Conservation (phyloP, 2,888 invertebrate genomes). For the Chironomus riparius region DNA sequence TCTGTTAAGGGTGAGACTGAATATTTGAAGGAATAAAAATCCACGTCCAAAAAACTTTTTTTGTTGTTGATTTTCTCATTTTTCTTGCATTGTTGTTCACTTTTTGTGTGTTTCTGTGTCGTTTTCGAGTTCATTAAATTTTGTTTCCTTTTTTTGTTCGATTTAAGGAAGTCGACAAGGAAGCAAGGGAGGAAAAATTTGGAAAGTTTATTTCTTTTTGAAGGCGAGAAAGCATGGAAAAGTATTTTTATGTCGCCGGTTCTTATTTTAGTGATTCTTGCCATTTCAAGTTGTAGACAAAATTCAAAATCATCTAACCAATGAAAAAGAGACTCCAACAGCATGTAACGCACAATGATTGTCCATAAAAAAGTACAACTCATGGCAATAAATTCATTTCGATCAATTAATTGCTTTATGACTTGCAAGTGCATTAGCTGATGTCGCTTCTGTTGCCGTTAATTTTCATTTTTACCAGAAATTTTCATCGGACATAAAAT, state of each 20-base stretch:
- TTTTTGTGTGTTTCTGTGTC: not conserved
- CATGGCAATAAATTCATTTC: not conserved
- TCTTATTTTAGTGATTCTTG: too few relatives aligned
- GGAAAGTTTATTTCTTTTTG: not conserved
- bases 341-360: not conserved
- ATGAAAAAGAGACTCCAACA: not conserved
- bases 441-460: not conserved
- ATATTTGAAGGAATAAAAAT: not conserved
- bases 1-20: too few relatives aligned
- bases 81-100: not conserved
- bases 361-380: not conserved
- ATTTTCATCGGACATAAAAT: too few relatives aligned
- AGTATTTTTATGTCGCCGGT: not conserved
- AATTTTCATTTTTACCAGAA: not conserved
- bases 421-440: not conserved
- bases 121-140: not conserved
- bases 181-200: not conserved
- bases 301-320: too few relatives aligned
- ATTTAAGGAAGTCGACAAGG: not conserved
- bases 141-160: not conserved
- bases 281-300: too few relatives aligned
- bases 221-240: not conserved
- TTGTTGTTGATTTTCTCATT: not conserved
- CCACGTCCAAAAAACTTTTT: not conserved
- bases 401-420: not conserved